Evolutionary conservation across 2,797 vertebrate genomes (phyloP).

Genomic region (Periparus ater): DNA sequence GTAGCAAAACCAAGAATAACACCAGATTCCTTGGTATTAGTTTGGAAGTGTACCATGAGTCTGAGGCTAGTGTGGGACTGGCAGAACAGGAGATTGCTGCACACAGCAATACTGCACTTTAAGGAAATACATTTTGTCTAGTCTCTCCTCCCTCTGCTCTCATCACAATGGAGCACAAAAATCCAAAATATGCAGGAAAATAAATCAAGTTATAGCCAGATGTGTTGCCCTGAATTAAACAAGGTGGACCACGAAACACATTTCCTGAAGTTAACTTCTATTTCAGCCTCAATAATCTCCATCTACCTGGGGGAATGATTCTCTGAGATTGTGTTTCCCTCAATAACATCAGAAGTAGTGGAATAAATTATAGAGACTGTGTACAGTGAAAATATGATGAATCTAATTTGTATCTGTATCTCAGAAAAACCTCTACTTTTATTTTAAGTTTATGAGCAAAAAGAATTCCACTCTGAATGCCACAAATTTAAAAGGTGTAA

Average conservation of each 20-base stretch:
- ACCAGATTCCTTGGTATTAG: not conserved
- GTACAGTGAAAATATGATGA: not conserved
- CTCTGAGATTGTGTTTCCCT: not conserved
- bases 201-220: conserved; percentile 58
- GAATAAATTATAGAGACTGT: not conserved
- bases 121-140: not conserved
- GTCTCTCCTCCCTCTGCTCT: not conserved
- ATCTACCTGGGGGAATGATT: not conserved
- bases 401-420: not conserved
- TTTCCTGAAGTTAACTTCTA: not conserved
- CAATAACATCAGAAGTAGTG: not conserved
- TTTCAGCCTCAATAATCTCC: not conserved
- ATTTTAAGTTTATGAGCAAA: not conserved
- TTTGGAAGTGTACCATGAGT: not conserved
- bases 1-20: conserved; percentile 64
- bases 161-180: not conserved
- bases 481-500: not conserved
- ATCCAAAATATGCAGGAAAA: conserved; percentile 64
- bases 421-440: not conserved
- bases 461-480: not conserved
- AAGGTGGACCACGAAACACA: not conserved
- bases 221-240: not conserved
- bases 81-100: not conserved
- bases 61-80: not conserved
- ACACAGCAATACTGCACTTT: not conserved